Percentiles rank a stretch among this genome's conserved stretches.
Conservation (phyloP, 1,140 invertebrate species). For the Potamilus streckersoni region DNA sequence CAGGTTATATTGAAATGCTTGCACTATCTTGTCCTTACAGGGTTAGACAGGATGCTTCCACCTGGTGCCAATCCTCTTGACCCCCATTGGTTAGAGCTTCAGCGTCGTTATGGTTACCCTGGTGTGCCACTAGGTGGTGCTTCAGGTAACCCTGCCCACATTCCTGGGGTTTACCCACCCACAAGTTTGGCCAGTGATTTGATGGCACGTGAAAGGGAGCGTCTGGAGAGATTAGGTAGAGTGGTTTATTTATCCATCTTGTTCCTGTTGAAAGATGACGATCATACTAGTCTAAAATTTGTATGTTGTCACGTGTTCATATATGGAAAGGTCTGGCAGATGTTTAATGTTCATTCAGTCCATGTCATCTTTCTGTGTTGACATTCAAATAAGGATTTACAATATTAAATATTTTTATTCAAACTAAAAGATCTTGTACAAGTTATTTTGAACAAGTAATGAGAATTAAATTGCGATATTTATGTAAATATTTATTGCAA, state of each 20-base stretch:
- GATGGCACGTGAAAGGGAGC: constrained; percentile 86
- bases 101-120: constrained; percentile 74
- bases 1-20: too few relatives aligned
- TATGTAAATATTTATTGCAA: too few relatives aligned
- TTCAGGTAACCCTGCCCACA: constrained; percentile 29
- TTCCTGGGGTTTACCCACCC: constrained; percentile 74
- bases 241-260: not conserved
- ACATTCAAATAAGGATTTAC: too few relatives aligned
- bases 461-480: too few relatives aligned
- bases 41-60: constrained; percentile 56
- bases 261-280: not conserved
- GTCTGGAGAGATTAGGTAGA: constrained; percentile 73
- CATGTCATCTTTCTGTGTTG: too few relatives aligned
- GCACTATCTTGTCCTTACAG: constrained; percentile 28
- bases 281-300: too few relatives aligned
- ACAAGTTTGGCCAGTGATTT: constrained; percentile 72
- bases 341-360: too few relatives aligned
- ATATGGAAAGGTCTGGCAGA: too few relatives aligned
- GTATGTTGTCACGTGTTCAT: too few relatives aligned
- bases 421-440: too few relatives aligned
- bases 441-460: too few relatives aligned
- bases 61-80: constrained; percentile 74
- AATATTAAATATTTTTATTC: too few relatives aligned
- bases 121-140: constrained; percentile 31
- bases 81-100: constrained; percentile 91